Evolutionary conservation across 64 coral and sea anemone species (phyloP).

Genomic region (Trachythela sp.): DNA sequence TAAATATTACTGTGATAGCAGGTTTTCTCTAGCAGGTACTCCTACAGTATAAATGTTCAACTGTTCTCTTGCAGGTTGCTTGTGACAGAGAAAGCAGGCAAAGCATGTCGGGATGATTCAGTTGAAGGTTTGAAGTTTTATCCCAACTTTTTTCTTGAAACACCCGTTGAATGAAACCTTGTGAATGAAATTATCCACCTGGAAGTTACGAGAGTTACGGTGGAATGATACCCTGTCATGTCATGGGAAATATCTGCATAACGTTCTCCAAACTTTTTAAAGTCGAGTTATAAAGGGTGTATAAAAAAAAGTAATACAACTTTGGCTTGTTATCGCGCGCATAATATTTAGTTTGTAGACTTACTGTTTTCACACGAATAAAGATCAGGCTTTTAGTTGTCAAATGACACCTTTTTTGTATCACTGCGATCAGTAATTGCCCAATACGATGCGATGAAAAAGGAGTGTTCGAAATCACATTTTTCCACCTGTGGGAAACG

Average conservation of each 20-base stretch:
- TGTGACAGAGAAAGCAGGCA: slow-evolving; percentile 95
- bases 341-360: too few relatives aligned
- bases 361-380: too few relatives aligned
- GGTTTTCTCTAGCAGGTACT: background rate
- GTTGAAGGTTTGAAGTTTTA: slow-evolving; percentile 91
- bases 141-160: slow-evolving; percentile 83
- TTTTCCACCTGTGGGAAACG: too few relatives aligned
- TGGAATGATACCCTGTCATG: background rate
- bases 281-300: background rate
- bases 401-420: too few relatives aligned
- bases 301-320: too few relatives aligned
- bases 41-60: background rate
- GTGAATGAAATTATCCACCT: background rate
- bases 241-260: background rate
- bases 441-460: too few relatives aligned
- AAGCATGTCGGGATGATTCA: slow-evolving; percentile 87
- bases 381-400: too few relatives aligned
- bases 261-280: background rate
- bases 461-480: too few relatives aligned
- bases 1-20: too few relatives aligned
- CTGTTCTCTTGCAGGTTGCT: slow-evolving; percentile 48
- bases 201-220: background rate
- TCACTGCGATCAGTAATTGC: too few relatives aligned
- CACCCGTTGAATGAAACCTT: background rate
- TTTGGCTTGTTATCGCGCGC: too few relatives aligned